A percentile compares a stretch with the other conserved stretches of the same genome.
These are phyloP conservation scores for Seriola dumerili DNA, from an alignment of 2,113 vertebrate species.

Conservation along the genomic window DNA sequence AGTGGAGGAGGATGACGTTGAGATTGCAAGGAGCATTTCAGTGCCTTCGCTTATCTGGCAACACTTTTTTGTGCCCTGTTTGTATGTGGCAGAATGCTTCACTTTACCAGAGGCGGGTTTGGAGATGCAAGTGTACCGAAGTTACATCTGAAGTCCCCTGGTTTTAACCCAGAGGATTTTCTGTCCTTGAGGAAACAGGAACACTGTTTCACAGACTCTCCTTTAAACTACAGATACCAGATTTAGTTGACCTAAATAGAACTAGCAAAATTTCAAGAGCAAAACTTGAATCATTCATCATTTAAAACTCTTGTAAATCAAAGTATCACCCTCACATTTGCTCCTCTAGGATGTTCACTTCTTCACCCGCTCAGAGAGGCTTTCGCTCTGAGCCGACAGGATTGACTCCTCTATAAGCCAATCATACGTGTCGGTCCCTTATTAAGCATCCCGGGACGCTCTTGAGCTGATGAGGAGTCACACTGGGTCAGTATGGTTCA, in stretches of 20 bases:
- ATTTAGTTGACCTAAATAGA: background rate
- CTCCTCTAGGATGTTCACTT: background rate
- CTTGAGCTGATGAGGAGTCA: conserved; percentile 23
- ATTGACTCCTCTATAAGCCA: conserved; percentile 12
- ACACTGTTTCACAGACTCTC: background rate
- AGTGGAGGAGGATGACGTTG: conserved; percentile 8
- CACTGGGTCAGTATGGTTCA: conserved; percentile 6
- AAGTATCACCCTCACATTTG: background rate
- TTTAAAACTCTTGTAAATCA: background rate
- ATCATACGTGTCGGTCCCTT: background rate
- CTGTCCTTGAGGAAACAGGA: background rate
- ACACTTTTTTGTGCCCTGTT: background rate
- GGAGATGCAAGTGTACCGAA: background rate
- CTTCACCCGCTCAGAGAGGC: background rate
- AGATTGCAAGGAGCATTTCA: conserved; percentile 7
- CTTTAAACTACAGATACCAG: background rate
- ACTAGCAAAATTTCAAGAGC: background rate
- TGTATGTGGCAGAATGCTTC: conserved; percentile 7
- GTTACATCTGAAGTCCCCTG: background rate
- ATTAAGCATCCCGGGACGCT: conserved; percentile 6
- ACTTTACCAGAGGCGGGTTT: conserved; percentile 8
- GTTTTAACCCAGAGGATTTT: background rate
- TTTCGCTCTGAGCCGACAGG: background rate
- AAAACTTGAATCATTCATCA: background rate
- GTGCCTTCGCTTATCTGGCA: conserved; percentile 2